Evolutionary conservation across 2,888 invertebrate genomes (phyloP), one percentile per base, ranked within the genome.

Genomic region (Rhyacophila evoluta): DNA sequence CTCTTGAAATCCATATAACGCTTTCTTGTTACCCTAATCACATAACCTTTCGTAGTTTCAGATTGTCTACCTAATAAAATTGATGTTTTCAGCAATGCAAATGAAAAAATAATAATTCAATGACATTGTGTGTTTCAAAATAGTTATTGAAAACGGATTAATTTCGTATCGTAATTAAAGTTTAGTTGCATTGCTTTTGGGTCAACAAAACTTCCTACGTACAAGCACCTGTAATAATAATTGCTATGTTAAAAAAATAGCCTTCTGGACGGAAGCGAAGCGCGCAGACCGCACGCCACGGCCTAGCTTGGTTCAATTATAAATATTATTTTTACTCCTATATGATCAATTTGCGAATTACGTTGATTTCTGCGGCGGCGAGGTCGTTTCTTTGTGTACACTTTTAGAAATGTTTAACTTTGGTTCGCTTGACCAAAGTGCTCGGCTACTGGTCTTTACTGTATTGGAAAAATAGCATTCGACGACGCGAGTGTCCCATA

Each of bases 321-420:
- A 55, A 55, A 25, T 55, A 55, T 55, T 25, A 55, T 55, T 55
- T 55, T 55, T 55, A 55, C 55, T 55, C 55, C 55, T 8, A 19
- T 55, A 55, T 55, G 55, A 55, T 55, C 55, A 55, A 55, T 55
- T 55, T 55, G 55, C 19, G 55, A 55, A 55, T 55, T 55, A 25
- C 55, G 55, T 25, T 55, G 55, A 19, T 55, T 55, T 55, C 55
- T 25, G 19, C 55, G 29, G 29, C 29, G 29, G 55, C 55, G 55
- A 55, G 55, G 55, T 19, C 55, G 55, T 55, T 55, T 55, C 55
- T 19, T 55, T 55, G 55, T 55, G 55, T 55, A 55, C 19, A 55
- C 55, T 8, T 55, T 25, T 55, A 55, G 25, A 55, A 55, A 19
- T 55, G 55, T 55, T 55, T 55, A 55, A 55, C 55, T 55, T 55